Conservation (phyloP, 2,888 invertebrate species). For the Hybos culiciformis region DNA sequence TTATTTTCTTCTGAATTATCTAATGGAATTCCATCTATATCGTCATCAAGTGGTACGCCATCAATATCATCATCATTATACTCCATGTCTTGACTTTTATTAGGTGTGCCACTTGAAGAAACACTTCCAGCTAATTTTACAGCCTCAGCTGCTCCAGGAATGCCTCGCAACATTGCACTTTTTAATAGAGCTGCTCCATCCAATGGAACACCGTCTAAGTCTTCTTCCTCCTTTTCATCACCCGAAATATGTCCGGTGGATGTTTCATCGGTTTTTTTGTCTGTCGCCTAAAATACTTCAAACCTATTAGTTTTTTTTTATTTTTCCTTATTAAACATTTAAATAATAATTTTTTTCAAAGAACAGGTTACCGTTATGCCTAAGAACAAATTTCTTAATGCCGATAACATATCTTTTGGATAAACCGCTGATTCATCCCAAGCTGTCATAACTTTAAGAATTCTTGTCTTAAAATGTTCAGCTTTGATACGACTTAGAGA, state of each 20-base stretch:
- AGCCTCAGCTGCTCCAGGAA: constrained; percentile 26
- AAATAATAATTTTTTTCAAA: constrained; percentile 17
- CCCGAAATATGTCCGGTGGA: too few relatives aligned
- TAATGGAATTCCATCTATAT: constrained; percentile 61
- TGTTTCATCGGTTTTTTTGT: constrained; percentile 27
- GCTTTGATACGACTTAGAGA: constrained; percentile 74
- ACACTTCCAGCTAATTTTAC: constrained; percentile 6
- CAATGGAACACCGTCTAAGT: constrained; percentile 60
- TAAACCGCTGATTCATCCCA: constrained; percentile 99
- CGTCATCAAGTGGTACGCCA: constrained; percentile 57
- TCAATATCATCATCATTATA: constrained; percentile 50
- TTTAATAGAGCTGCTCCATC: constrained; percentile 73
- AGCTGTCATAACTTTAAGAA: constrained; percentile 78
- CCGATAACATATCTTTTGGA: constrained; percentile 79
- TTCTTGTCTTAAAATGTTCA: constrained; percentile 88
- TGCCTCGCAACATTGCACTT: constrained; percentile 42
- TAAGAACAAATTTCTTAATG: constrained; percentile 78
- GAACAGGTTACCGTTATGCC: constrained; percentile 45
- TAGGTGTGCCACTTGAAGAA: constrained; percentile 27
- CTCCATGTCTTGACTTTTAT: constrained; percentile 16
- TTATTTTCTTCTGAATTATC: constrained; percentile 32
- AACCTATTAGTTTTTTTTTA: constrained; percentile 1
- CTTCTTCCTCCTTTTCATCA: constrained; percentile 46
- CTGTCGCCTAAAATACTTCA: constrained; percentile 23
- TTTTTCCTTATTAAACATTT: constrained; percentile 16